A percentile compares a stretch with the other conserved stretches of the same genome.
Conservation (phyloP, 2,888 invertebrate species). For the Hydraecia micacea region DNA sequence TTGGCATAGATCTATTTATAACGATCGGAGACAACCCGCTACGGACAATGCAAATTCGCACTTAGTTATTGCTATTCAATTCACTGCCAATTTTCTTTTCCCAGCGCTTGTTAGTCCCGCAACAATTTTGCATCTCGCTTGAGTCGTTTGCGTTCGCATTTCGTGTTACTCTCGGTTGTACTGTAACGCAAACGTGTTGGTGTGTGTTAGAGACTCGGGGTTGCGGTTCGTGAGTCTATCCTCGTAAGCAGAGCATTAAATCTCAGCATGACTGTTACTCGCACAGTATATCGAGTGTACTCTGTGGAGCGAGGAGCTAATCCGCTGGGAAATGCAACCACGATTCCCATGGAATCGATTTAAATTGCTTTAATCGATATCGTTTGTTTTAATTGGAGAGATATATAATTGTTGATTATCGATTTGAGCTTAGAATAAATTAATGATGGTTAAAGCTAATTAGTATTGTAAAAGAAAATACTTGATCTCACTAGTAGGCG, state of each 20-base stretch:
- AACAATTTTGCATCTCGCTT: constrained; percentile 61
- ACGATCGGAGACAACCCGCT: constrained; percentile 75
- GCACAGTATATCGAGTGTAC: constrained; percentile 74
- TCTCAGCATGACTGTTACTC: constrained; percentile 79
- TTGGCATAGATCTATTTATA: constrained; percentile 79
- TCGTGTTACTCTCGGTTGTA: constrained; percentile 48
- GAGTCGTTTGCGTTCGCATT: constrained; percentile 61
- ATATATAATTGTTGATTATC: constrained; percentile 62
- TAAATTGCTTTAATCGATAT: constrained; percentile 74
- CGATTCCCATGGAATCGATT: constrained; percentile 82
- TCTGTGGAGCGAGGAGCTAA: constrained; percentile 71
- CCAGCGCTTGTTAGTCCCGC: constrained; percentile 71
- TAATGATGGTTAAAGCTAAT: constrained; percentile 24
- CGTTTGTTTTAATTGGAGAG: constrained; percentile 69
- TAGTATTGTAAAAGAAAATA: constrained; percentile 40
- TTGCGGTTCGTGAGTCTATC: constrained; percentile 75
- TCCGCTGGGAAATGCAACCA: constrained; percentile 76
- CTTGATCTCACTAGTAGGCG: constrained; percentile 14
- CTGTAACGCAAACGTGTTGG: constrained; percentile 62
- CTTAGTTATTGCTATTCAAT: constrained; percentile 77
- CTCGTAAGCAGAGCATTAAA: constrained; percentile 80
- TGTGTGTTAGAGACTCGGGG: constrained; percentile 62
- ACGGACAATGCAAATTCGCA: constrained; percentile 82
- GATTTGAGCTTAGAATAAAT: constrained; percentile 49
- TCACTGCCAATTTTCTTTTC: constrained; percentile 74